Conservation (phyloP, 1,140 invertebrate genomes). For the Battus philenor region DNA sequence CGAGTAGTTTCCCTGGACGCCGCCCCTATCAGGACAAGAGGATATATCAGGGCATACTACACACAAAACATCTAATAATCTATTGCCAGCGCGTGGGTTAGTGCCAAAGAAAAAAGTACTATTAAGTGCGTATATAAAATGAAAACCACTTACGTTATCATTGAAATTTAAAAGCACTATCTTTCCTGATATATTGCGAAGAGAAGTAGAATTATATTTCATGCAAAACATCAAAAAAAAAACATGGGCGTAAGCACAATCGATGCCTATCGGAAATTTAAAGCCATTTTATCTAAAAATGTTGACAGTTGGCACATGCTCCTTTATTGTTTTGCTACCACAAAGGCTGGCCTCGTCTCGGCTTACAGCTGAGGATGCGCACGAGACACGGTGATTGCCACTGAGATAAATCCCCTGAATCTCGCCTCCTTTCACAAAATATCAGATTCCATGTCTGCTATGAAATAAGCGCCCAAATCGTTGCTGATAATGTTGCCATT, state of each 20-base stretch:
- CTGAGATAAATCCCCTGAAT: constrained; percentile 51
- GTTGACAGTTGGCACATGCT: constrained; percentile 36
- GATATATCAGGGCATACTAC: no score
- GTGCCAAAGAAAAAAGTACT: no score
- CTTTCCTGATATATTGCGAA: no score
- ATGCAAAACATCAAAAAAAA: no score
- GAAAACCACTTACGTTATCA: no score
- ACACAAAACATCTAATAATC: no score
- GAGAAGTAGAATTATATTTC: no score
- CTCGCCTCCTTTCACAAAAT: constrained; percentile 67
- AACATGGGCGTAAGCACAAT: constrained; percentile 2
- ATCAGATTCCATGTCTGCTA: constrained; percentile 54
- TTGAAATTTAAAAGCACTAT: no score
- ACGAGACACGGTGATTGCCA: constrained; percentile 56
- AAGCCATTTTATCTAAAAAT: constrained; percentile 19
- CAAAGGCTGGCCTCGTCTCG: constrained; percentile 45
- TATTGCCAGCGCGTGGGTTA: no score
- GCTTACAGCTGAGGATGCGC: constrained; percentile 53
- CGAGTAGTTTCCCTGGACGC: no score
- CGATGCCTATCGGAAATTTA: constrained; percentile 25
- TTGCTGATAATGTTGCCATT: background rate
- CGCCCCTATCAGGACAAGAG: no score
- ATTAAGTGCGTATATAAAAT: no score
- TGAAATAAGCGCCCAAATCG: constrained; percentile 47
- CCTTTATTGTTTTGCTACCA: constrained; percentile 46